phyloP scores from a whole-genome alignment of 2,888 invertebrate species.

The Orthosia gothica region DNA sequence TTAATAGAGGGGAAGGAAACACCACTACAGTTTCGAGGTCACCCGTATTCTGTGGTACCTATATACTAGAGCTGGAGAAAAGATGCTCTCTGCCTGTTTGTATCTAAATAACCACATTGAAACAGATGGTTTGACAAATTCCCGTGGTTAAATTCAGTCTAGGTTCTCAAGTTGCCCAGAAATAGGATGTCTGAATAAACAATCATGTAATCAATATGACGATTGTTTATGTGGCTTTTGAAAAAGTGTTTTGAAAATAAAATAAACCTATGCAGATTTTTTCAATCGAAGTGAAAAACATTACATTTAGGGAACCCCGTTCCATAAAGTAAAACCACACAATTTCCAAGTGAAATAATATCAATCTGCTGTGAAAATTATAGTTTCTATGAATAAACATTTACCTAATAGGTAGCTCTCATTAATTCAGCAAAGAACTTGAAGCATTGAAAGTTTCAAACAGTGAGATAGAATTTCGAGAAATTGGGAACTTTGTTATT shows the following conservation, averaged over 20 bases:
- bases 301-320: no score
- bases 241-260: not conserved
- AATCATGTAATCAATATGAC: not conserved
- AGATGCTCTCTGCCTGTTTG: not conserved
- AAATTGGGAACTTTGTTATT: slow-evolving; percentile 20
- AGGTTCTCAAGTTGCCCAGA: not conserved
- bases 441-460: slow-evolving; percentile 15
- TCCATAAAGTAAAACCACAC: not conserved
- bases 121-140: not conserved
- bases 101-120: no score
- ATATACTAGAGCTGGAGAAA: not conserved
- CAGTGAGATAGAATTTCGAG: not conserved
- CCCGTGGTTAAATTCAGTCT: not conserved
- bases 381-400: not conserved
- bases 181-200: not conserved
- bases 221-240: no score
- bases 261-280: not conserved
- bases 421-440: slow-evolving; percentile 4
- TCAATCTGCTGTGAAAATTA: not conserved
- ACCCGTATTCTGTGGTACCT: not conserved
- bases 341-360: not conserved
- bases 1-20: not conserved
- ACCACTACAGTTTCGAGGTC: slow-evolving; percentile 26
- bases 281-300: not conserved
- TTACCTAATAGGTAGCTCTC: not conserved